phyloP scores from a whole-genome alignment of 2,888 invertebrate species.

The Plebejus anna region DNA sequence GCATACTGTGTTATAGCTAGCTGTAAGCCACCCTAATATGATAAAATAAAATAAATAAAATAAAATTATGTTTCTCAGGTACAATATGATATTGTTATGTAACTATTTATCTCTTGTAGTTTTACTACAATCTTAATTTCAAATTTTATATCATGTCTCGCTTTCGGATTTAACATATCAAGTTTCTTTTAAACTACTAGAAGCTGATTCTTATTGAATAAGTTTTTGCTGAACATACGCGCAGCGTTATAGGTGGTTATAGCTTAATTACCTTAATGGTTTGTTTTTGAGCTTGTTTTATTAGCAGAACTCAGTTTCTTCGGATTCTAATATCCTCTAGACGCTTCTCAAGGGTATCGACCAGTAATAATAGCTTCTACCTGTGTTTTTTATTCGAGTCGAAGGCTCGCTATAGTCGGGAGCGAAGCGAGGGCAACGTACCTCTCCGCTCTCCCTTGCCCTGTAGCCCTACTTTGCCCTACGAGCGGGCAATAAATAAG shows the following conservation, averaged over 20 bases:
- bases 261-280: not conserved
- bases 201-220: not conserved
- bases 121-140: not conserved
- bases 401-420: slow-evolving; percentile 64
- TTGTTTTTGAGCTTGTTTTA: slow-evolving; percentile 12
- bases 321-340: slow-evolving; percentile 59
- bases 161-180: not conserved
- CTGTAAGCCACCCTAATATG: no score
- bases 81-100: not conserved
- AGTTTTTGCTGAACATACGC: not conserved
- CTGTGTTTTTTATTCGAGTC: slow-evolving; percentile 75
- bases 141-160: no score
- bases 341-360: slow-evolving; percentile 71
- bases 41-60: no score
- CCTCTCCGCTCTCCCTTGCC: slow-evolving; percentile 76
- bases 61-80: not conserved
- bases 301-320: slow-evolving; percentile 12
- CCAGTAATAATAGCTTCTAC: slow-evolving; percentile 66
- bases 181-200: not conserved
- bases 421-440: slow-evolving; percentile 73
- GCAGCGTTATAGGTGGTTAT: not conserved
- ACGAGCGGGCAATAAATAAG: slow-evolving; percentile 58
- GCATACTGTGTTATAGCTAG: no score
- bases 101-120: not conserved
- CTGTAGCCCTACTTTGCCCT: slow-evolving; percentile 76